These are phyloP conservation scores for Dipodomys ordii DNA, from an alignment of 2,113 vertebrate genomes.

Conservation along the genomic window DNA sequence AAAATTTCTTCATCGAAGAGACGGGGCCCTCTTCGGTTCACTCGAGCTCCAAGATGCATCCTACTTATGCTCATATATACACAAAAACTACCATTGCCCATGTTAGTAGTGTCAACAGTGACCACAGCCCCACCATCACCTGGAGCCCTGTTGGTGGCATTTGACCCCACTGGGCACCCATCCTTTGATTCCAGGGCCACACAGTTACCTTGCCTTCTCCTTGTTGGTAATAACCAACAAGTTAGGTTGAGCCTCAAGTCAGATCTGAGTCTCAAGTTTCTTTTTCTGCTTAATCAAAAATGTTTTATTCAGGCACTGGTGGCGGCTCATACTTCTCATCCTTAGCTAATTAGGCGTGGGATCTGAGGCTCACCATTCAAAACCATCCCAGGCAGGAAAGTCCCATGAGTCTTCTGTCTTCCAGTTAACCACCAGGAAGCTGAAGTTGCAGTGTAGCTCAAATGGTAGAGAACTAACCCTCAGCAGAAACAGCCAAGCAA, in stretches of 20 bases:
- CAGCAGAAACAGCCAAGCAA: no score
- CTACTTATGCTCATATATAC: no score
- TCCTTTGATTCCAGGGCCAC: background rate
- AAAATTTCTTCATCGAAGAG: background rate
- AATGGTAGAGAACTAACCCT: no score
- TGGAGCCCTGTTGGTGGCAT: background rate
- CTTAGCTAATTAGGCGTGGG: no score
- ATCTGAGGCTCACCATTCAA: no score
- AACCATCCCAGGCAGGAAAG: no score
- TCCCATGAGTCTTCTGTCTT: no score
- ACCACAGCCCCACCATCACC: background rate
- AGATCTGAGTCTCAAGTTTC: background rate
- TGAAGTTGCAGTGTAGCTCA: no score
- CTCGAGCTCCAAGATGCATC: background rate
- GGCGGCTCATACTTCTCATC: no score
- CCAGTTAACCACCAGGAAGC: no score
- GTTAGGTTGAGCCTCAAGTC: background rate
- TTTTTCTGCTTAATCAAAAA: background rate
- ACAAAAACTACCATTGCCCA: no score
- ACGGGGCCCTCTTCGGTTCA: background rate
- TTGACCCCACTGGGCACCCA: background rate
- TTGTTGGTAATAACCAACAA: no score
- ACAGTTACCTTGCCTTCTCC: background rate
- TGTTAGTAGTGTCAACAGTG: accelerated
- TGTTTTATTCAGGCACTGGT: background rate